Evolutionary conservation across 2,888 invertebrate species (phyloP), one percentile per base, ranked within the genome.

Genomic region (Acanthosepion esculentum): DNA sequence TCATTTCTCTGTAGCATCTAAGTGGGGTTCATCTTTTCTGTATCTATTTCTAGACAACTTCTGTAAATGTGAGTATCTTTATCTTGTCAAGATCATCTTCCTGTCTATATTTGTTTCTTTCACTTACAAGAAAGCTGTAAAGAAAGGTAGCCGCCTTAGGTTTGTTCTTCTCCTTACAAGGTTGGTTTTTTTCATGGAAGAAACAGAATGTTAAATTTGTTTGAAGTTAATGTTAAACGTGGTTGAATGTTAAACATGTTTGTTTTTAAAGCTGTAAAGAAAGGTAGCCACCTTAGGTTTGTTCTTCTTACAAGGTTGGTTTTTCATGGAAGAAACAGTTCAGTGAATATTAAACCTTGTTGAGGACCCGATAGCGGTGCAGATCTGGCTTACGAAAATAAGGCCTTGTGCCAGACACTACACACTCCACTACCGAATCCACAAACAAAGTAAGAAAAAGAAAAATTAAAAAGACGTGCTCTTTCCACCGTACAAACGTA

Each of bases 81-180:
- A 78, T 78, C 78, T 78, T 78, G n/a, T 78, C n/a, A n/a, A 78
- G 78, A 78, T 78, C 78, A 78, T 78, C 78, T 78, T 78, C 59
- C 12, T 78, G 78, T 8, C 78, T 78, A 78, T 78, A 78, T 78
- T 78, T 78, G 78, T n/a, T 4, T n/a, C 33, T n/a, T n/a, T 23
- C 23, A n/a, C 78, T 78, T 78, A 78, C 78, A n/a, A 15, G 15
- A 12, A 78, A 78, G 12, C 78, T 78, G 78, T 33, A 78, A 78
- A 78, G 78, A 78, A 78, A 78, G 78, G 33, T 78, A 78, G 33
- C 78, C 33, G 33, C 33, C 78, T 78, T 33, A 23, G 33, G 23
- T 78, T n/a, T 33, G 33, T 78, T 78, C 78, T 78, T n/a, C 10
- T 18, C 33, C 12, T n/a, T 33, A 78, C 7, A 78, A 12, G 33